Base-by-base conservation (phyloP, 1,140 invertebrate genomes). In the Heliconius nattereri region DNA sequence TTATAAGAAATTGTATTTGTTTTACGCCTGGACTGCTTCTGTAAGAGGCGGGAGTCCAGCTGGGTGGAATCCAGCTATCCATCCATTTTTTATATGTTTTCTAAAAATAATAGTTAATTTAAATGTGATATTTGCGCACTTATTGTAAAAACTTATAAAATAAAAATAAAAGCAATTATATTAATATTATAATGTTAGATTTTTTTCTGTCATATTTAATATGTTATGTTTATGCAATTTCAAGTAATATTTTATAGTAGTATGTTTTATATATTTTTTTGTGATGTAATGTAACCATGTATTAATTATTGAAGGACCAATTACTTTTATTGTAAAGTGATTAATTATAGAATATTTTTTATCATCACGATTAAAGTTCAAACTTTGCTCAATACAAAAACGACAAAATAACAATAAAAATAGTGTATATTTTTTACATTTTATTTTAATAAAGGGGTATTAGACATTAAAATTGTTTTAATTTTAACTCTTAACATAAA, bases 381-480 rank as follows among this genome's bases (percentile, higher is more conserved):
- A 66, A 66, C 23, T 13, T 1, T 29, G 60, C 60, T 66, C 60
- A 66, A 66, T 66, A 66, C 13, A 66, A 16, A 66, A 29, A 66
- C 5, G 26, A 29, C n/a, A 57, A 23, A 52, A 57, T 57, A 29
- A 66, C 13, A 66, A 66, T 35, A 35, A 35, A 35, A 19, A 66
- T 29, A 29, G 60, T 26, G 60, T 66, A 66, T 66, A 66, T 66
- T 66, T 66, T 66, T 66, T 26, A 29, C 26, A 29, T 66, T 66
- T 66, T 66, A 66, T 66, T 66, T 66, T 66, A 66, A 23, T 66
- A 66, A 66, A 66, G 11, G 60, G 60, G 9, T 66, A 66, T 26
- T 66, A 26, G 7, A 29, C 13, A 66, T 16, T 66, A 16, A 60
- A 66, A 29, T 29, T 16, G 60, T 66, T 66, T 66, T 66, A 66